These are phyloP conservation scores for Drepanosiphum platanoidis DNA, from an alignment of 2,888 invertebrate species.

Conservation along the genomic window DNA sequence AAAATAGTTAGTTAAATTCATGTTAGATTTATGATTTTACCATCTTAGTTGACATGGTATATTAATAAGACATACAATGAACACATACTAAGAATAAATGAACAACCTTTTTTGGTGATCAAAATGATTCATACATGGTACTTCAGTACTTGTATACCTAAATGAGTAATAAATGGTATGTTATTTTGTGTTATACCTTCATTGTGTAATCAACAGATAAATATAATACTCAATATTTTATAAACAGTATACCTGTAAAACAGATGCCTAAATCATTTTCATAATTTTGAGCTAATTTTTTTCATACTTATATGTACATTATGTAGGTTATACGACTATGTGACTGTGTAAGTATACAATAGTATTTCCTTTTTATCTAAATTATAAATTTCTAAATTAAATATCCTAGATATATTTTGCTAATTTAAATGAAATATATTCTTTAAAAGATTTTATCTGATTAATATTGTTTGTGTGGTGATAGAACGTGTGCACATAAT, in stretches of 20 bases:
- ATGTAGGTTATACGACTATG: too few species aligned
- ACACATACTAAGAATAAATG: too few species aligned
- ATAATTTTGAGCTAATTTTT: background rate
- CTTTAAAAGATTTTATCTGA: too few species aligned
- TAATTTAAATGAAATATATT: background rate
- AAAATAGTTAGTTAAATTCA: background rate
- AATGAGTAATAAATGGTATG: too few species aligned
- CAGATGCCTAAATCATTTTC: background rate
- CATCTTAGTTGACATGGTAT: background rate
- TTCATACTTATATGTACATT: too few species aligned
- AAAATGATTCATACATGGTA: background rate
- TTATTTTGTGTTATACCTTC: too few species aligned
- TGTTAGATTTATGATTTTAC: background rate
- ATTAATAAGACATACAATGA: background rate
- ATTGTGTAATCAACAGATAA: too few species aligned
- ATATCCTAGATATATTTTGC: background rate
- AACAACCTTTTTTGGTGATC: background rate
- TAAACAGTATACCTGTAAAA: too few species aligned
- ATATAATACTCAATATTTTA: too few species aligned
- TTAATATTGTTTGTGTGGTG: background rate
- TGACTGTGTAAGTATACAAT: too few species aligned
- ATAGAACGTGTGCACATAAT: too few species aligned
- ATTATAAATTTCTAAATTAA: background rate
- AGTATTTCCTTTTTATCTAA: background rate
- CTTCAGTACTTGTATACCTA: too few species aligned